Conservation (phyloP, 2,888 invertebrate species). For the Orchestes rusci region DNA sequence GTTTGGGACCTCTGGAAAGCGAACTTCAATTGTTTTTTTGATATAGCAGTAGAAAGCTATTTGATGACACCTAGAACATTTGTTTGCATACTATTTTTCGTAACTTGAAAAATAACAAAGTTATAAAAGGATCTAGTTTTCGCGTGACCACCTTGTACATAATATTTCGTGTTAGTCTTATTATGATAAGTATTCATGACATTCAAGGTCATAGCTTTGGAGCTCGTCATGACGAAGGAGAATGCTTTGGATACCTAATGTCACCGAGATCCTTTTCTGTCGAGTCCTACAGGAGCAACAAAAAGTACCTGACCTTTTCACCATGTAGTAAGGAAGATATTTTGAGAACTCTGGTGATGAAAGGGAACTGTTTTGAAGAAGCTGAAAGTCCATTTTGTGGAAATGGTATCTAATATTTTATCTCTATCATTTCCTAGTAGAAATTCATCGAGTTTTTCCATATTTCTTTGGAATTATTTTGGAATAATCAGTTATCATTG, state of each 20-base stretch:
- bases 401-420: conserved; percentile 48
- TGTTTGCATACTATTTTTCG: too few species aligned
- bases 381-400: conserved; percentile 48
- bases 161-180: too few species aligned
- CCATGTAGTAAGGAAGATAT: conserved; percentile 48
- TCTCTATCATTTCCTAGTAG: too few species aligned
- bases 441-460: background rate
- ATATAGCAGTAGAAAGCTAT: too few species aligned
- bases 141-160: too few species aligned
- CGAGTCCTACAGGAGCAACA: conserved; percentile 28
- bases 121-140: too few species aligned
- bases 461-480: background rate
- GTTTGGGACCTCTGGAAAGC: too few species aligned
- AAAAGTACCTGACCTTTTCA: conserved; percentile 11
- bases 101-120: too few species aligned
- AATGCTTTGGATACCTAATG: conserved; percentile 44
- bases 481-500: background rate
- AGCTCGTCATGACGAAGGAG: conserved; percentile 46
- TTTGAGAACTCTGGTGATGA: conserved; percentile 44
- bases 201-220: conserved; percentile 53
- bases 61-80: too few species aligned
- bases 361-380: conserved; percentile 47
- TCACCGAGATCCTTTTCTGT: conserved; percentile 46
- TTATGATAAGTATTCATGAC: too few species aligned
- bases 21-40: too few species aligned